These are phyloP conservation scores for Carcharodon carcharias DNA, from an alignment of 2,797 vertebrate species.

Conservation along the genomic window DNA sequence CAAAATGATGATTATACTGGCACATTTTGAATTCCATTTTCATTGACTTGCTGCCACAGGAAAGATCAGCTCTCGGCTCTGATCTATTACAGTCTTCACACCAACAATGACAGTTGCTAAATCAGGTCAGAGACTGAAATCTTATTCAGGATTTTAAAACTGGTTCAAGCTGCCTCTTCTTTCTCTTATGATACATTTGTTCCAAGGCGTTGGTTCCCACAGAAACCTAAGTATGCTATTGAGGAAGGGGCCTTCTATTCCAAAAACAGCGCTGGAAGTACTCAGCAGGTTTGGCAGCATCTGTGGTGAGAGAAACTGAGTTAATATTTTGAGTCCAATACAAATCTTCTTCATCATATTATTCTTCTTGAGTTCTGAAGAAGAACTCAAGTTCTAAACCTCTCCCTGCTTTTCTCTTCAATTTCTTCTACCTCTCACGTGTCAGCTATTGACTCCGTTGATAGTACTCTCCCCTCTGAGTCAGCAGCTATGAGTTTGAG, in stretches of 20 bases:
- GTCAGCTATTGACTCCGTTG: no score
- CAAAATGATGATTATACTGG: neutral
- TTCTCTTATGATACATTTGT: neutral
- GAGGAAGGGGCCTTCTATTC: neutral
- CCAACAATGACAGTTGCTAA: neutral
- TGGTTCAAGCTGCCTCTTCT: neutral
- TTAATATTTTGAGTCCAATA: no score
- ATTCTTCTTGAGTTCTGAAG: no score
- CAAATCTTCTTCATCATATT: no score
- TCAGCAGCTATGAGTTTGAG: no score
- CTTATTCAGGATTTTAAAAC: neutral
- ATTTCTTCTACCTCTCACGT: no score
- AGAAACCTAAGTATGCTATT: neutral
- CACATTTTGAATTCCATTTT: constrained; percentile 22
- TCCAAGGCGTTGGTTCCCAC: neutral
- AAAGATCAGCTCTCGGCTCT: neutral
- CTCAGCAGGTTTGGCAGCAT: neutral
- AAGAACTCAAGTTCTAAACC: no score
- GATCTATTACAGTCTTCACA: neutral
- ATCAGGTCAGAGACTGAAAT: neutral
- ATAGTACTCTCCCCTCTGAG: no score
- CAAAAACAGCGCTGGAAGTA: neutral
- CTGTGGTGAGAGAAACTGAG: no score
- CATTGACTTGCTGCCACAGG: neutral
- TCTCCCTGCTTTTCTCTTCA: no score